Percentiles rank a stretch among this genome's conserved stretches.
phyloP scores from a whole-genome alignment of 2,888 invertebrate genomes.

The Ariolimax columbianus region DNA sequence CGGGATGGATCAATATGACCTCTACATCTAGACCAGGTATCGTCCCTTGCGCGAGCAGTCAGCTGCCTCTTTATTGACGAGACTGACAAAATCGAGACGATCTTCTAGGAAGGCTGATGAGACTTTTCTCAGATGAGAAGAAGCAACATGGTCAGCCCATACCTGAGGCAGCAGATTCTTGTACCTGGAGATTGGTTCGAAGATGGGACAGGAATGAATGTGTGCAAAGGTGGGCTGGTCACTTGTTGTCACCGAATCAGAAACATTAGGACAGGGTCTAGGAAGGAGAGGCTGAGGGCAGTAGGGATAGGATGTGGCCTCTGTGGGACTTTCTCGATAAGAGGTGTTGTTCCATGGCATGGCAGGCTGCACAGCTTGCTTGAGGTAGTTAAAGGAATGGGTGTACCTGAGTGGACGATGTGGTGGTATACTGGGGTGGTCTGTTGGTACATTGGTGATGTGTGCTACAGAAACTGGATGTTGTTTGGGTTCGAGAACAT shows the following conservation, averaged over 20 bases:
- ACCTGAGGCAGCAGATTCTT: background rate
- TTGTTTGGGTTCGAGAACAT: background rate
- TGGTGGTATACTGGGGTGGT: background rate
- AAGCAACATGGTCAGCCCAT: too few species aligned
- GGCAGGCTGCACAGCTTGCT: background rate
- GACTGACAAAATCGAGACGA: conserved; percentile 17
- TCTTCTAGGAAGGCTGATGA: background rate
- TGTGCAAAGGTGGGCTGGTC: background rate
- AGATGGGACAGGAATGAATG: conserved; percentile 3
- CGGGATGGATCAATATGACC: too few species aligned
- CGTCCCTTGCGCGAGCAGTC: background rate
- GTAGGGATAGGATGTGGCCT: background rate
- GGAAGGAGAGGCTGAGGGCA: background rate
- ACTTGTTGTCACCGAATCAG: background rate
- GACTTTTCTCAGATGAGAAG: background rate
- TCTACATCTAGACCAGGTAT: background rate
- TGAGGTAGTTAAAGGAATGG: background rate
- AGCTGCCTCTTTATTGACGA: background rate
- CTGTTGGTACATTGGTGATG: background rate
- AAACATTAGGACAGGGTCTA: background rate
- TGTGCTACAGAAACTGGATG: background rate
- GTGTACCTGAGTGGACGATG: background rate
- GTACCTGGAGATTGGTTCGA: background rate
- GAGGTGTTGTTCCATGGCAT: background rate
- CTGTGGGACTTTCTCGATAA: background rate